Conservation (phyloP, 2,888 invertebrate genomes). For the Tryphoninae sp. region DNA sequence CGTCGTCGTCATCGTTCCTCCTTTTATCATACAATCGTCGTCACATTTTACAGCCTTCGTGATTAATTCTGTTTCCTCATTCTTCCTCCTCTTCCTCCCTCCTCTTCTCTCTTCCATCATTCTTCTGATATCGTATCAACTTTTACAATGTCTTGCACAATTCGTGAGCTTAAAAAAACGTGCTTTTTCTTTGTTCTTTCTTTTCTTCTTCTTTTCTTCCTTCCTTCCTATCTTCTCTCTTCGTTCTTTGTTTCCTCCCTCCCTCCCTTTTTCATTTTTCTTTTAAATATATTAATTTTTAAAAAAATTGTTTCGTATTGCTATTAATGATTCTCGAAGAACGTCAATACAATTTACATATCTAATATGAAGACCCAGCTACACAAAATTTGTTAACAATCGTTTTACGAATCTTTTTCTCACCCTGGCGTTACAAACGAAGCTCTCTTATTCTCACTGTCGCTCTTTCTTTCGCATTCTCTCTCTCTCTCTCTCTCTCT, state of each 20-base stretch:
- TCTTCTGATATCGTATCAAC: not conserved
- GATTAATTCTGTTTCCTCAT: not conserved
- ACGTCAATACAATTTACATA: constrained; percentile 64
- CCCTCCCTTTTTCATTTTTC: not conserved
- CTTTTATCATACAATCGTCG: constrained; percentile 14
- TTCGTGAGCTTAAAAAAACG: constrained; percentile 49
- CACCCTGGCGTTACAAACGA: constrained; percentile 76
- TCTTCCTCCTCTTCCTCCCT: not conserved
- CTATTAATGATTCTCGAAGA: constrained; percentile 68
- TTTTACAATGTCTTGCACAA: constrained; percentile 48
- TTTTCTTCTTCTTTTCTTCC: constrained; percentile 33
- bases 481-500: constrained; percentile 47
- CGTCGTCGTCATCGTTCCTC: not conserved
- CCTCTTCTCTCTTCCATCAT: not conserved
- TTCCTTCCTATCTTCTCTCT: constrained; percentile 26
- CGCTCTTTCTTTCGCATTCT: not conserved
- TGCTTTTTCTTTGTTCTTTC: constrained; percentile 51
- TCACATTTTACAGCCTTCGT: constrained; percentile 25
- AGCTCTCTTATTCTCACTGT: constrained; percentile 59
- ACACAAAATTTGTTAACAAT: constrained; percentile 79
- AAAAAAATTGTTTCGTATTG: constrained; percentile 66
- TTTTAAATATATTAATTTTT: constrained; percentile 39
- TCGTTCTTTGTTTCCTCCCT: constrained; percentile 29
- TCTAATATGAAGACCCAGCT: constrained; percentile 79
- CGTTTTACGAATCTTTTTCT: constrained; percentile 69